Base-by-base conservation (phyloP, 2,113 vertebrate genomes). In the Spermophilus dauricus region DNA sequence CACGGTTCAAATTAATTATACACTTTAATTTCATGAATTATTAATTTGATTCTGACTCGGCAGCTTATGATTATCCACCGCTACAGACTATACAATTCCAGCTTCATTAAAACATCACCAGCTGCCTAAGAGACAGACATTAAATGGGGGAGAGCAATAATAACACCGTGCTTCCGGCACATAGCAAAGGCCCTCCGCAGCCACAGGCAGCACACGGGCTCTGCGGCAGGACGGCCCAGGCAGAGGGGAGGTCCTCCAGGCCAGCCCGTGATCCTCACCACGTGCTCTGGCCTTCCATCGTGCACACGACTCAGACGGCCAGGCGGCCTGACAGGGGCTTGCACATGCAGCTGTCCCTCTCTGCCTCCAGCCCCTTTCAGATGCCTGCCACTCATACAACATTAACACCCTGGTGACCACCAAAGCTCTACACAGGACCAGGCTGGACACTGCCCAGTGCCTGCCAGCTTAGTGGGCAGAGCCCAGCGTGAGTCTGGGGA, bases 21-120 rank as follows among this genome's bases (percentile, higher is more conserved):
- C 99, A 99, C 99, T 99, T 99, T 99, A 99, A 99, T 99, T 99
- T 99, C 99, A 99, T 99, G 99, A 99, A 99, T 99, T 99, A 99
- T 99, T 99, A 99, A 99, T 99, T 99, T 99, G 98, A 99, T 99
- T 99, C 99, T 99, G 99, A 99, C 99, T 99, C 99, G 99, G 99
- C 99, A 99, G 99, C 99, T 99, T 99, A 99, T 99, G 99, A 99
- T 99, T 99, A 99, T 99, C 99, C 99, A 99, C 99, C 86, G 93
- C 98, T 99, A 99, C 99, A 99, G 99, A 99, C 99, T 98, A 99
- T 98, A 99, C 98, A 98, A 99, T 99, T 99, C 99, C 97, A 99
- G 99, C 99, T 99, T 99, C 99, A 99, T 99, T 99, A 99, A 99
- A 99, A 99, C 99, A 99, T 99, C 99, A 99, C 99, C 99, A 99